A percentile compares a stretch with the other conserved stretches of the same genome.
Evolutionary conservation across 2,888 invertebrate species (phyloP).

Genomic region (Melangyna quadrimaculata): DNA sequence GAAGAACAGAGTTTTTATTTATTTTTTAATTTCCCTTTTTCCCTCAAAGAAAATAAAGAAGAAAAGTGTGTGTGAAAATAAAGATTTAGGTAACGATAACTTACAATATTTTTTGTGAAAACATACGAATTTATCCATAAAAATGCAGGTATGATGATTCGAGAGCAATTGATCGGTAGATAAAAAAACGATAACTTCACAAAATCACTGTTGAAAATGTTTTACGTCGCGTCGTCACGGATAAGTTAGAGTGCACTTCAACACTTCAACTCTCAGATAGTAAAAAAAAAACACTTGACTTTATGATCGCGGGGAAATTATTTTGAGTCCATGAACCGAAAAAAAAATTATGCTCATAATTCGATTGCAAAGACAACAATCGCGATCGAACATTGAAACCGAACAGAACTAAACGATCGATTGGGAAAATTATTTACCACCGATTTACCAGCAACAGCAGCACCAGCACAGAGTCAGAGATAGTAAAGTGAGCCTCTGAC

Average conservation of each 20-base stretch:
- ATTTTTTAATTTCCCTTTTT: neutral
- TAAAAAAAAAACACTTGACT: conserved; percentile 5
- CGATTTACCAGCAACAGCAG: conserved; percentile 23
- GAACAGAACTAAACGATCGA: conserved; percentile 68
- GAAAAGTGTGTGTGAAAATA: conserved; percentile 47
- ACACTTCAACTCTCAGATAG: conserved; percentile 3
- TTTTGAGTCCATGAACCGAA: conserved; percentile 8
- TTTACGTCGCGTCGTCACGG: neutral
- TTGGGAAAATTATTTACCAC: conserved; percentile 62
- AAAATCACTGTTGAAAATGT: conserved; percentile 12
- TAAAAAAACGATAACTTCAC: neutral
- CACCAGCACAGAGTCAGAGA: too few species aligned
- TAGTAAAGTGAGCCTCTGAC: neutral
- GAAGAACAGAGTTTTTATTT: conserved; percentile 7
- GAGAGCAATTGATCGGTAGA: neutral
- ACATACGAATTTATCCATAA: conserved; percentile 42
- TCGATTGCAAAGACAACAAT: conserved; percentile 49
- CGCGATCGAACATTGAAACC: conserved; percentile 67
- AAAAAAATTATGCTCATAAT: neutral
- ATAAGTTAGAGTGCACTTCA: conserved; percentile 39
- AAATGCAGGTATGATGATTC: neutral
- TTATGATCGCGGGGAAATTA: conserved; percentile 10
- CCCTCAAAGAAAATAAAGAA: neutral
- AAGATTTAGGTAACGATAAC: neutral
- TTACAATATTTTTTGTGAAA: conserved; percentile 34